Base-by-base conservation (phyloP, 2,113 vertebrate species). In the Genyomyrus donnyi region DNA sequence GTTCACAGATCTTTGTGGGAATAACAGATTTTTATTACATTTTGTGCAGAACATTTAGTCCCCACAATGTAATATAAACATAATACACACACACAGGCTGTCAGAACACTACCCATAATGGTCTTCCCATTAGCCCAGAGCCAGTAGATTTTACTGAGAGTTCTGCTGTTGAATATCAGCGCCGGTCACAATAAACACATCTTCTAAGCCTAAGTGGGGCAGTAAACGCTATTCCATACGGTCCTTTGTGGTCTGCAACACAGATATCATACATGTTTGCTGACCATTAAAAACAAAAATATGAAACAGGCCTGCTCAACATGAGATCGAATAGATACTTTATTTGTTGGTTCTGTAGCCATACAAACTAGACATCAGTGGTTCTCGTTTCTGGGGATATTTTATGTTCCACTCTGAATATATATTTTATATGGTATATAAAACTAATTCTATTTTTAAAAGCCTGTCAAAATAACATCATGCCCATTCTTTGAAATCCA, bases 401-500 rank as follows among this genome's bases (percentile, higher is more conserved):
- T 74, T 89, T 77, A 24, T 50, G 46, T 13, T 77, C 74, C 66
- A 24, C 62, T 77, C 53, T 48, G 15, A 48, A 48, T 50, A 77
- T 35, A 88, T 49, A 88, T 48, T 88, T 70, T 31, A 88, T 88
- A 70, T 24, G 66, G 42, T 15, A 48, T 39, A 70, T 66, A 70
- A 70, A 87, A 87, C n/a, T n/a, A 52, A 52, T 27, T 87, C n/a
- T 31, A 87, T 53, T 52, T 85, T 52, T 53, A 87, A 87, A 66
- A 88, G 17, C 35, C 35, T 88, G 50, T 88, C 17, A 88, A 45
- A 88, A 66, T 88, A 62, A 66, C 31, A 88, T 80, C 74, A 80
- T 80, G 27, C 11, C 31, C 50, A 85, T 24, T 85, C 83, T 48
- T 17, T 87, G 11, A 90, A 91, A 88, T 85, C 10, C 48, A 35